Evolutionary conservation across 1,140 invertebrate genomes (phyloP), one percentile per base, ranked within the genome.

Genomic region (Subanguina moxae): DNA sequence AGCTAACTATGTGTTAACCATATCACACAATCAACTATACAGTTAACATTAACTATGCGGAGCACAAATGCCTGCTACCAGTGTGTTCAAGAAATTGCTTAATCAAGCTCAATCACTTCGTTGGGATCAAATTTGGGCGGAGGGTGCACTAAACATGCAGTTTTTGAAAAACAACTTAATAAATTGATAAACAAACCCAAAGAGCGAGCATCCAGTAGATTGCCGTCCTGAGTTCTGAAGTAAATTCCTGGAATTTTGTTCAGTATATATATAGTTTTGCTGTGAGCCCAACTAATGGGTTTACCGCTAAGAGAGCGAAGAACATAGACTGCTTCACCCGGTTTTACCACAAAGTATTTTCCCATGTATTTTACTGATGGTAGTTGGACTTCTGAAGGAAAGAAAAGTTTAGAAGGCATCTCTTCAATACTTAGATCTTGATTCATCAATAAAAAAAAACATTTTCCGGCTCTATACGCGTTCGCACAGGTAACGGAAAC

Each of bases 351-450:
- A 23, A 46, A 27, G 30, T 25, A 17, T 21, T 28, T 57, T 17
- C 52, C 64, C 13, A 11, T 30, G 11, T 43, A 28, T 23, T 11
- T 65, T 21, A 48, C 25, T 25, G 28, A n/a, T n/a, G 76, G 43
- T 8, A 77, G 62, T 23, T 21, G 19, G 11, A 76, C 56, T 21
- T 67, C 75, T 76, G 48, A 63, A 74, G 11, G 11, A 38, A 38
- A 38, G 11, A 3, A 38, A 38, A 38, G 11, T 5, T 38, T 38
- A 38, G 32, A 5, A 38, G 11, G 3, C 11, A 5, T 38, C 32
- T 38, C 11, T 38, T 3, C 3, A 38, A 38, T 38, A 5, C 11
- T 3, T 38, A 11, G 32, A 5, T 38, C 11, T 38, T 38, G 32
- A 38, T 38, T 11, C 3, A 38, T 5, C 11, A 38, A 38, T 38